Conservation (phyloP, 2,113 vertebrate genomes). For the Falcunculus frontatus region DNA sequence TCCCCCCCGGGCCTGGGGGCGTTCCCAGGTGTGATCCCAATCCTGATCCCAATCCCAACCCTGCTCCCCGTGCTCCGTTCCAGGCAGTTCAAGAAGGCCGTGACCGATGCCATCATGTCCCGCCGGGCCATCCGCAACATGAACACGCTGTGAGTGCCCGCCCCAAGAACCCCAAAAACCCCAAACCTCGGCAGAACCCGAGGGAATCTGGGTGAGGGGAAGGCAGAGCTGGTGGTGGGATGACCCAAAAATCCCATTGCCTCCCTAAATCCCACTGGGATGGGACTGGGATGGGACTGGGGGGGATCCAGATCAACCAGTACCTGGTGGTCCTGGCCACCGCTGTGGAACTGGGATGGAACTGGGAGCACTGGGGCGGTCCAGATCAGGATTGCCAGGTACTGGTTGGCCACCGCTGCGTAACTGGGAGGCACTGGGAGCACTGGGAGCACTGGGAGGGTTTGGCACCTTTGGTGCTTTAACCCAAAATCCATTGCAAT, state of each 20-base stretch:
- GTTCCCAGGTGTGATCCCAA: too few species aligned
- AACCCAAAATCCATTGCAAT: neutral
- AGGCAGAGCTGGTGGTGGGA: neutral
- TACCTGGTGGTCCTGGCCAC: neutral
- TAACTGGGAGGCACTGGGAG: neutral
- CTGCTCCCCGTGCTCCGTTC: neutral
- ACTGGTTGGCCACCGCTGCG: neutral
- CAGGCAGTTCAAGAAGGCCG: conserved; percentile 97
- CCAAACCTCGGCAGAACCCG: rapidly evolving
- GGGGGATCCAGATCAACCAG: neutral
- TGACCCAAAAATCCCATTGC: neutral
- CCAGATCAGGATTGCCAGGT: neutral
- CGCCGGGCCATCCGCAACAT: conserved; percentile 95
- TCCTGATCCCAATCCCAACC: neutral
- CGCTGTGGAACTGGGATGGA: too few species aligned
- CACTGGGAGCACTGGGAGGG: neutral
- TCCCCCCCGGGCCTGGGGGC: rapidly evolving
- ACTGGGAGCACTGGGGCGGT: neutral
- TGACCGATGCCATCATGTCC: conserved; percentile 96
- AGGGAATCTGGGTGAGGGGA: rapidly evolving
- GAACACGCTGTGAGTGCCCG: conserved; percentile 91
- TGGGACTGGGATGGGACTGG: neutral
- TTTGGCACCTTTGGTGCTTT: neutral
- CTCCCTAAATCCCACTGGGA: neutral
- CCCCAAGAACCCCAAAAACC: neutral